Base-by-base conservation (phyloP, 1,140 invertebrate genomes). In the Leptopilina boulardi region DNA sequence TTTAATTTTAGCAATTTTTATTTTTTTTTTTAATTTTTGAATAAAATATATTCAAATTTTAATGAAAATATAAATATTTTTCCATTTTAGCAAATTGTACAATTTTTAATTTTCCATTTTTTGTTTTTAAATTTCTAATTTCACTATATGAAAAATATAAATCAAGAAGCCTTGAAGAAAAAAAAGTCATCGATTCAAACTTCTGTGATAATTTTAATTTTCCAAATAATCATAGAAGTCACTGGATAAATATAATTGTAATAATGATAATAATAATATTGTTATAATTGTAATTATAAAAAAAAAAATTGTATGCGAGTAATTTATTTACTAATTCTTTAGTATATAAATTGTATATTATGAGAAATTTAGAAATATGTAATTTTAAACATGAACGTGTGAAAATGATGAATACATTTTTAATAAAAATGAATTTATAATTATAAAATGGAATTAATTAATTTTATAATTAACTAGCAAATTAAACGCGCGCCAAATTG, bases 401-500 rank as follows among this genome's bases (percentile, higher is more conserved):
- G 41, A 9, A 19, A 47, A 15, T 71, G 10, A 13, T 21, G 13
- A 26, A 13, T 47, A 13, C 30, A 72, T 26, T 42, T 72, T 47
- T 23, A 72, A 47, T 47, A 21, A 42, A 34, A 41, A 19, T 3
- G 18, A 71, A 10, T 42, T 59, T 51, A 30, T 10, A 73, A 18
- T 26, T 23, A 47, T 13, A 30, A 23, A 51, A 72, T 41, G 30
- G 9, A 47, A 66, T 71, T 72, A 30, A n/a, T 66, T 76, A 66
- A 38, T n/a, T n/a, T n/a, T n/a, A n/a, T n/a, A n/a, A n/a, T n/a
- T 38, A 38, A 38, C 8, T 3, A 4, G 34, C 5, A n/a, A n/a
- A n/a, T n/a, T n/a, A n/a, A n/a, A n/a, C n/a, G n/a, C n/a, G n/a
- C n/a, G n/a, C n/a, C n/a, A n/a, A n/a, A n/a, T n/a, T n/a, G n/a